Evolutionary conservation across 2,888 invertebrate genomes (phyloP).

Genomic region (Ormyrus pomaceus): DNA sequence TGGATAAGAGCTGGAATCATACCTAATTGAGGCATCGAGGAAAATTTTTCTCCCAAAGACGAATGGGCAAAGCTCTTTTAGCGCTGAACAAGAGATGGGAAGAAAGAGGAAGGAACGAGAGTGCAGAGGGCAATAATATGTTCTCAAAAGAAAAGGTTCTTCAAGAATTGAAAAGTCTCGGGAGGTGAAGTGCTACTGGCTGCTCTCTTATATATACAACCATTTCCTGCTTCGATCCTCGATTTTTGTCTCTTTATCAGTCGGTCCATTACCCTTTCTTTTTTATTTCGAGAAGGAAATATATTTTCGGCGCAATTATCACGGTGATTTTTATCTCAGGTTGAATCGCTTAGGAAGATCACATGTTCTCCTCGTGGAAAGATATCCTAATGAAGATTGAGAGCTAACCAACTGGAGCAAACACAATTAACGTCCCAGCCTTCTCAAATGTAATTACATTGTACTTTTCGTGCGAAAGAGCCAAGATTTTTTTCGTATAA

Average conservation of each 20-base stretch:
- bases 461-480: not conserved
- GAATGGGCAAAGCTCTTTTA: slow-evolving; percentile 34
- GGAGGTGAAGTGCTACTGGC: slow-evolving; percentile 38
- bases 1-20: slow-evolving; percentile 54
- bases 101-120: slow-evolving; percentile 32
- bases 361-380: slow-evolving; percentile 14
- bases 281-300: not conserved
- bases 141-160: slow-evolving; percentile 45
- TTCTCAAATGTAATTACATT: not conserved
- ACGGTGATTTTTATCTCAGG: not conserved
- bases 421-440: slow-evolving; percentile 63
- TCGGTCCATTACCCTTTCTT: not conserved
- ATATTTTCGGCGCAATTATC: not conserved
- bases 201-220: not conserved
- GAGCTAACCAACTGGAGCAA: slow-evolving; percentile 63
- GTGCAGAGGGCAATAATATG: slow-evolving; percentile 46
- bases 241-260: slow-evolving; percentile 1
- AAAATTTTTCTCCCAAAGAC: slow-evolving; percentile 31
- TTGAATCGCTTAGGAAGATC: no score
- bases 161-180: slow-evolving; percentile 51
- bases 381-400: slow-evolving; percentile 63
- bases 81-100: slow-evolving; percentile 32
- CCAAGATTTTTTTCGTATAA: no score
- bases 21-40: slow-evolving; percentile 54
- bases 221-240: not conserved